These are phyloP conservation scores for Operophtera brumata DNA, from an alignment of 2,888 invertebrate species.

Conservation along the genomic window DNA sequence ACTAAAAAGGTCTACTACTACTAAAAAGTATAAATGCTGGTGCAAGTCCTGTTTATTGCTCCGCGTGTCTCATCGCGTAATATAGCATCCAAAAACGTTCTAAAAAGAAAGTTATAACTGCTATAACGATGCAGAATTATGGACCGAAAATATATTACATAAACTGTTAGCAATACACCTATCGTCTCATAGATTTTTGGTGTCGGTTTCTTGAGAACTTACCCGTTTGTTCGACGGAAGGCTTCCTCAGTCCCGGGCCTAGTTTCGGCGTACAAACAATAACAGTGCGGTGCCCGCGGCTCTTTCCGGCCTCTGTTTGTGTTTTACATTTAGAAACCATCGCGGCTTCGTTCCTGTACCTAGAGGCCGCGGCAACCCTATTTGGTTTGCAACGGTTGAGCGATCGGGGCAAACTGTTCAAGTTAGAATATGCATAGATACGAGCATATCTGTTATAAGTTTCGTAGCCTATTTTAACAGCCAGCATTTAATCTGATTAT, in stretches of 20 bases:
- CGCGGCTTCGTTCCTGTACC: slow-evolving; percentile 56
- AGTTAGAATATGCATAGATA: neutral
- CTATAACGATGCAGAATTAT: too few relatives aligned
- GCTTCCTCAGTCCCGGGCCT: slow-evolving; percentile 47
- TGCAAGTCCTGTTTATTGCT: too few relatives aligned
- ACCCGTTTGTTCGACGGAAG: slow-evolving; percentile 37
- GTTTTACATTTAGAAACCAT: slow-evolving; percentile 67
- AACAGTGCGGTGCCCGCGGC: slow-evolving; percentile 66
- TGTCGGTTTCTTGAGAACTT: slow-evolving; percentile 57
- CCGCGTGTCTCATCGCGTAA: too few relatives aligned
- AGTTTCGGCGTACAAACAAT: slow-evolving; percentile 75
- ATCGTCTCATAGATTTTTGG: slow-evolving; percentile 34
- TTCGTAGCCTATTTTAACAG: neutral
- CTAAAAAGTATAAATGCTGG: too few relatives aligned
- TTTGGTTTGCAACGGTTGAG: slow-evolving; percentile 28
- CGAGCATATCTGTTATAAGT: neutral
- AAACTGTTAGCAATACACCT: neutral
- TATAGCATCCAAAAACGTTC: too few relatives aligned
- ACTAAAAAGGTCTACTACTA: too few relatives aligned
- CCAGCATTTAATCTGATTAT: too few relatives aligned
- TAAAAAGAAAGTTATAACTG: too few relatives aligned
- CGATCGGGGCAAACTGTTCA: slow-evolving; percentile 11
- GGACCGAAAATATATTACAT: too few relatives aligned
- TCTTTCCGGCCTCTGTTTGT: slow-evolving; percentile 62
- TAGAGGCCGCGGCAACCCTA: slow-evolving; percentile 36